Conservation (phyloP, 2,797 vertebrate genomes). For the Lycodopsis pacificus region DNA sequence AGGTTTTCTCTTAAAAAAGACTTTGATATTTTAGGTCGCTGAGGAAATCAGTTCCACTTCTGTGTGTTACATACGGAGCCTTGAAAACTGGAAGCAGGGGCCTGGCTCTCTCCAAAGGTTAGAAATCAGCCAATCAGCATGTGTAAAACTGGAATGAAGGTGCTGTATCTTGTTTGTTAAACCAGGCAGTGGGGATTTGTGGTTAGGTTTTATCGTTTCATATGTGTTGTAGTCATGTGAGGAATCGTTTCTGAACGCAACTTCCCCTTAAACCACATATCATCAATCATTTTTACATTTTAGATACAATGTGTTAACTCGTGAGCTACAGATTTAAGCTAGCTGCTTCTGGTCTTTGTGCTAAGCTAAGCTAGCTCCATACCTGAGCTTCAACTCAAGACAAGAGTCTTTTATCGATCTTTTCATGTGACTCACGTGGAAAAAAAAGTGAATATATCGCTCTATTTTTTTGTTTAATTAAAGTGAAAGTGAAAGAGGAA, state of each 20-base stretch:
- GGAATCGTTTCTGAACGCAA: background rate
- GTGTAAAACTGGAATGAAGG: no score
- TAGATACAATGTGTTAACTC: background rate
- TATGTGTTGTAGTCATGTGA: background rate
- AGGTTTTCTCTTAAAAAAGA: no score
- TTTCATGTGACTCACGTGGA: background rate
- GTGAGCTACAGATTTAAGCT: background rate
- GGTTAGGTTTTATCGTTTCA: background rate
- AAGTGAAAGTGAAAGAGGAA: background rate
- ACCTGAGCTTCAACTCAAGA: background rate
- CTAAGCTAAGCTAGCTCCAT: background rate
- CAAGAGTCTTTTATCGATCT: background rate
- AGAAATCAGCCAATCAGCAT: no score
- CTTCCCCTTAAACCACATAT: background rate
- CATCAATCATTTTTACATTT: background rate
- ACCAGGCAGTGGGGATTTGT: no score
- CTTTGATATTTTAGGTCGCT: no score
- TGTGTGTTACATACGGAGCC: no score
- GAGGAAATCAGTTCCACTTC: no score
- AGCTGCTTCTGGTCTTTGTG: background rate
- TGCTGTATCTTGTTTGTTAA: no score
- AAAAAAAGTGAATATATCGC: background rate
- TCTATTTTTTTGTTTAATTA: background rate
- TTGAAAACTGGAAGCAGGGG: no score
- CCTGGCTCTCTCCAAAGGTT: no score